Percentiles rank a stretch among this genome's conserved stretches.
These are phyloP conservation scores for Microctenopoma stevenorrisi DNA, from an alignment of 2,797 vertebrate species.

Conservation along the genomic window DNA sequence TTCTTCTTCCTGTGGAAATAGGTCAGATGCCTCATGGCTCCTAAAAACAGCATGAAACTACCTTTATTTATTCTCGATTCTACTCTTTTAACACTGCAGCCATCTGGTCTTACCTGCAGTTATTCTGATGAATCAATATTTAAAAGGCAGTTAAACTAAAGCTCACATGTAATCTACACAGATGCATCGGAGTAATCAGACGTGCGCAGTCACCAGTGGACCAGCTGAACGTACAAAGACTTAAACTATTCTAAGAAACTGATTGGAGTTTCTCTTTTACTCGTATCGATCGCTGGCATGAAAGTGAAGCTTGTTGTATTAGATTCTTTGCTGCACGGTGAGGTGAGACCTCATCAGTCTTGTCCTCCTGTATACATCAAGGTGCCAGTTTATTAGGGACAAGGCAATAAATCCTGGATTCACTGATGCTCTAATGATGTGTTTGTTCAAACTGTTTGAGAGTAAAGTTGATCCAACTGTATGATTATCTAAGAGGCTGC, in stretches of 20 bases:
- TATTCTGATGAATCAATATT: too few species aligned
- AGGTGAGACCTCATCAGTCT: neutral
- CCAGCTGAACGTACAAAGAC: constrained; percentile 11
- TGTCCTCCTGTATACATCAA: neutral
- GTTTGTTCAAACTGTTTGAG: neutral
- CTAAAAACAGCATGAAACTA: constrained; percentile 31
- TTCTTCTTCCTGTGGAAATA: constrained; percentile 52
- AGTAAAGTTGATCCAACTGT: neutral
- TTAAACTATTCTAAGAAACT: constrained; percentile 10
- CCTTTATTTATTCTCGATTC: neutral
- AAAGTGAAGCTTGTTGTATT: constrained; percentile 29
- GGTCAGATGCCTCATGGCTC: constrained; percentile 54
- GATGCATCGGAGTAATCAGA: constrained; percentile 2
- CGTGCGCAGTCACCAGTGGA: neutral
- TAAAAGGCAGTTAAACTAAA: neutral
- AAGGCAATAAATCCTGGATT: neutral
- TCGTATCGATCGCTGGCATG: constrained; percentile 31
- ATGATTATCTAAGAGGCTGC: too few species aligned
- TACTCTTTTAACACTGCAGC: neutral
- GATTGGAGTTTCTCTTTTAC: neutral
- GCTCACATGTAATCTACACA: neutral
- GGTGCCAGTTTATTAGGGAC: constrained; percentile 2
- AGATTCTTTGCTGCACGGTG: neutral
- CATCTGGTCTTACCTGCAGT: too few species aligned
- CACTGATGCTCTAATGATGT: neutral